Evolutionary conservation across 2,888 invertebrate genomes (phyloP).

Genomic region (Adela reaumurella): DNA sequence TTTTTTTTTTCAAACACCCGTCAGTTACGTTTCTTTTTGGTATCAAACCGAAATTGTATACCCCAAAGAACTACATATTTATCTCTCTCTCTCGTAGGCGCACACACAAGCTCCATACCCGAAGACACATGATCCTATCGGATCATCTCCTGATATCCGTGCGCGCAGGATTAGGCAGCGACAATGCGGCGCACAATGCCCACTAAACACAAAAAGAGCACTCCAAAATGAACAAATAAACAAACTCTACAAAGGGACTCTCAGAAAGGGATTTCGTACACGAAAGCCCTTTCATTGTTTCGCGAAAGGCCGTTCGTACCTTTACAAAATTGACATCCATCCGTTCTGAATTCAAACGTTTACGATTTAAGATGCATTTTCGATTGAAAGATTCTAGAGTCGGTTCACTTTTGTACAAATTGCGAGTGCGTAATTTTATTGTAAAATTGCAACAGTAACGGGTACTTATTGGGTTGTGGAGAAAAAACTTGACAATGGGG

Average conservation of each 20-base stretch:
- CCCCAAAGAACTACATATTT: too few relatives aligned
- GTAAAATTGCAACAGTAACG: background rate
- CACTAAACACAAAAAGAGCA: slow-evolving; percentile 32
- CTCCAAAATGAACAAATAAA: slow-evolving; percentile 20
- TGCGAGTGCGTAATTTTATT: background rate
- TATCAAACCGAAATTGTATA: too few relatives aligned
- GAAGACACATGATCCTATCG: slow-evolving; percentile 28
- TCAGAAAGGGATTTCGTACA: slow-evolving; percentile 34
- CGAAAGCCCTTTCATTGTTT: slow-evolving; percentile 26
- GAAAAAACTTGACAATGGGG: background rate
- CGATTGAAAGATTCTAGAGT: background rate
- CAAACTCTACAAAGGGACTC: slow-evolving; percentile 40
- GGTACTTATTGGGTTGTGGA: background rate
- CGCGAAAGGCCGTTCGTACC: slow-evolving; percentile 7
- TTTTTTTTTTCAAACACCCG: too few relatives aligned
- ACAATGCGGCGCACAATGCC: slow-evolving; percentile 43
- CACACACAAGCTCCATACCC: too few relatives aligned
- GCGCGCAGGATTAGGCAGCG: slow-evolving; percentile 15
- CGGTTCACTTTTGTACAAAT: background rate
- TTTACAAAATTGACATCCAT: background rate
- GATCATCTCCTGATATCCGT: slow-evolving; percentile 11
- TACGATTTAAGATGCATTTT: background rate
- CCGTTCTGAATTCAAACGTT: background rate
- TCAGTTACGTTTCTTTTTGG: too few relatives aligned
- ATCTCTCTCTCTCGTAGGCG: too few relatives aligned